Evolutionary conservation across 2,113 vertebrate species (phyloP), one percentile per base, ranked within the genome.

Genomic region (Engraulis encrasicolus): DNA sequence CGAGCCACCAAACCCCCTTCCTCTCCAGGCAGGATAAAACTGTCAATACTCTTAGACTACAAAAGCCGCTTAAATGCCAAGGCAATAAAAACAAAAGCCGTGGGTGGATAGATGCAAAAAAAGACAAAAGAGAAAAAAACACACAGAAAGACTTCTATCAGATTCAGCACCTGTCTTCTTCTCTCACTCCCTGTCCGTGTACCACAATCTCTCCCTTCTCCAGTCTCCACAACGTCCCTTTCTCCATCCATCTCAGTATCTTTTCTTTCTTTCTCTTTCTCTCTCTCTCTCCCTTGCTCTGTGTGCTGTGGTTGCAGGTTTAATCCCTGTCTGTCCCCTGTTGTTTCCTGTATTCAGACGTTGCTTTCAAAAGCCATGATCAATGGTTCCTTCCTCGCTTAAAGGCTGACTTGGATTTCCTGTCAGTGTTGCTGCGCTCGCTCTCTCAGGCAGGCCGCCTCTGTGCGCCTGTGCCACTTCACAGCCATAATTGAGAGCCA

Each of bases 401-500:
- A 14, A 81, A 31, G 31, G 17, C 61, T 18, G 52, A 37, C 45
- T 36, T 82, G 23, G 71, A 77, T 49, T 45, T 78, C 48, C 83
- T 81, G 36, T 87, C 79, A 38, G n/a, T 85, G 6, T 58, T 23
- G 15, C 12, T 6, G n/a, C n/a, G n/a, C n/a, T n/a, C n/a, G n/a
- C n/a, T n/a, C n/a, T n/a, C n/a, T n/a, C n/a, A n/a, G n/a, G n/a
- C 40, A 40, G n/a, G 77, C 45, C 80, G 37, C 37, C 81, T 81
- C 82, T 84, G 52, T 27, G 66, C 80, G 52, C 37, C 50, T 37
- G n/a, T 79, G 84, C 77, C 80, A 23, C 84, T 88, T 86, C 80
- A 34, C 50, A 84, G 82, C 80, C 82, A 45, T 88, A 86, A 86
- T 82, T 82, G 87, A 74, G 66, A 74, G 66, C 31, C 66, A 74